phyloP scores from a whole-genome alignment of 2,797 vertebrate species.

The Rhadinocentrus ornatus region DNA sequence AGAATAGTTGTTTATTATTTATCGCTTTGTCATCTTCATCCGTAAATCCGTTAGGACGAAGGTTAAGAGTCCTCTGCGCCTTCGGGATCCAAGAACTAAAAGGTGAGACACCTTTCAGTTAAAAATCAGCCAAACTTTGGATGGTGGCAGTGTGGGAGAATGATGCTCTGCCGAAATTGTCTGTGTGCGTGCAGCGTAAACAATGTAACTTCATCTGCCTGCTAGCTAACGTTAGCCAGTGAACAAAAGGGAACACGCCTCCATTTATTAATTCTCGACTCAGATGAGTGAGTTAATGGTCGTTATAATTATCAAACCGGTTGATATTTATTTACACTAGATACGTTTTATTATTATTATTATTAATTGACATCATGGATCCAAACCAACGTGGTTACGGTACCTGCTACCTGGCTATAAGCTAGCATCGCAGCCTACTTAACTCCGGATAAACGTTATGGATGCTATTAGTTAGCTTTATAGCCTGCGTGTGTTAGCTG shows the following conservation, averaged over 20 bases:
- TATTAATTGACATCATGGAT: conserved; percentile 33
- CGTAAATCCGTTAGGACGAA: conserved; percentile 57
- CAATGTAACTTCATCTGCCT: conserved; percentile 81
- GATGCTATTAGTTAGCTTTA: conserved; percentile 71
- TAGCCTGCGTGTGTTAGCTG: conserved; percentile 60
- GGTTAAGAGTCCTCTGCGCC: conserved; percentile 61
- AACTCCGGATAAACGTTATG: conserved; percentile 38
- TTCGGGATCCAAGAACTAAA: conserved; percentile 69
- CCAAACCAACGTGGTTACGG: conserved; percentile 55
- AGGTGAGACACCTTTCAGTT: conserved; percentile 76
- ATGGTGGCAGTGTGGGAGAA: conserved; percentile 72
- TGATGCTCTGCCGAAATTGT: conserved; percentile 74
- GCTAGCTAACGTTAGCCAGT: conserved; percentile 77
- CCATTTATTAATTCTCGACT: conserved; percentile 49
- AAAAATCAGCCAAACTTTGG: conserved; percentile 79
- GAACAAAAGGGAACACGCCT: conserved; percentile 80
- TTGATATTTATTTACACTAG: conserved; percentile 17
- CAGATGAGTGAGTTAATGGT: conserved; percentile 26
- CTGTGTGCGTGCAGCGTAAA: conserved; percentile 78
- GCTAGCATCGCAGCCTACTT: conserved; percentile 62
- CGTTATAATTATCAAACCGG: conserved; percentile 20
- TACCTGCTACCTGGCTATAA: conserved; percentile 62
- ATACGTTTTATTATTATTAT: background rate
- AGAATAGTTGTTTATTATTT: conserved; percentile 82
- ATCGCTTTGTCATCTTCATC: conserved; percentile 70